phyloP scores from a whole-genome alignment of 2,888 invertebrate genomes.

The Ypsolopha scabrella region DNA sequence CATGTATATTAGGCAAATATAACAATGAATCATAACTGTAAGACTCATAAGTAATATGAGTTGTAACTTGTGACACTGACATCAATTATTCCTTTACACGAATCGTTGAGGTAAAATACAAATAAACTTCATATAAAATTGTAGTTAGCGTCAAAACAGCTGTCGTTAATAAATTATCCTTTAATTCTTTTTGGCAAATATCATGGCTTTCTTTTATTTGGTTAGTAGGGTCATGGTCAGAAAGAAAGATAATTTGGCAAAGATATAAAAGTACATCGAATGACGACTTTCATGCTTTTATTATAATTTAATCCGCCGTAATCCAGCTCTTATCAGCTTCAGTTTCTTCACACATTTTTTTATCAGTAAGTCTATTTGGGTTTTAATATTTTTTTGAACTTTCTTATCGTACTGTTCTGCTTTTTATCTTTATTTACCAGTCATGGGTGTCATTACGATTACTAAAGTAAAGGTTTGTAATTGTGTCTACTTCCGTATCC shows the following conservation, averaged over 20 bases:
- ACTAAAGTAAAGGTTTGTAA: no score
- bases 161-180: no score
- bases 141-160: no score
- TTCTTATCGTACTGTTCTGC: not conserved
- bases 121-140: no score
- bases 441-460: no score
- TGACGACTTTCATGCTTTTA: no score
- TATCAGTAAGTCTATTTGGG: not conserved
- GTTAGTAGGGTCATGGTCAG: no score
- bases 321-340: not conserved
- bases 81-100: not conserved
- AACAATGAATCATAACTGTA: not conserved
- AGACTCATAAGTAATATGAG: not conserved
- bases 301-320: not conserved
- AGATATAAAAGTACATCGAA: no score
- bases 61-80: slow-evolving; percentile 1
- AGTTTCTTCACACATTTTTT: not conserved
- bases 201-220: no score
- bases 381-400: not conserved
- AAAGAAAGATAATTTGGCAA: no score
- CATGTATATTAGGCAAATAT: no score
- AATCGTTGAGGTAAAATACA: not conserved
- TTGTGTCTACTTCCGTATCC: not conserved
- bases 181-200: no score
- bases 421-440: not conserved